Evolutionary conservation across 2,888 invertebrate species (phyloP), one percentile per base, ranked within the genome.

Genomic region (Netelia fuscicornis): DNA sequence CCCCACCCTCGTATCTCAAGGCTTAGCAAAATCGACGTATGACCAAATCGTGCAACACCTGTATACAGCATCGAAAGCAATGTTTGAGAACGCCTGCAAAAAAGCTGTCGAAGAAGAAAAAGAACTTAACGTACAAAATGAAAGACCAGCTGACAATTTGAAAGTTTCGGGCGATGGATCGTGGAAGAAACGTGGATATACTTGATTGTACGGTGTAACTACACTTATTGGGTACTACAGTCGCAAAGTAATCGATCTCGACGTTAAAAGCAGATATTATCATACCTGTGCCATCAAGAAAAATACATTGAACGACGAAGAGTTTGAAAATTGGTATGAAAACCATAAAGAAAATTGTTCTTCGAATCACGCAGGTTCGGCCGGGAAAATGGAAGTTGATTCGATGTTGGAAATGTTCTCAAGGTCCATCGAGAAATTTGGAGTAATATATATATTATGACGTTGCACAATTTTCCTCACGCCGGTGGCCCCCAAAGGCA

Each of bases 141-240:
- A 82, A 64, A 44, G 77, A 84, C 67, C 81, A 44, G 58, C 60
- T n/a, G 30, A 64, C 3, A 42, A 86, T 82, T 88, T 89, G 37
- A 88, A 84, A 64, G 87, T 89, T 23, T 89, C 87, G 8, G 88
- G 88, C 48, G 89, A 90, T 86, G 87, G 86, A 79, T 85, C 88
- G 13, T 56, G 56, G 56, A 17, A 56, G n/a, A 56, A 56, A n/a
- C 56, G 56, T 56, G 56, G 56, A 13, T 56, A 13, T 17, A n/a
- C 56, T 56, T 17, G 17, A n/a, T 56, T 56, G 56, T 56, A 17
- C n/a, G 56, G 56, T n/a, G 56, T 56, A n/a, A n/a, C 56, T 17
- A n/a, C 17, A 6, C n/a, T 56, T 11, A 56, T 56, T 56, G 56
- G 13, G n/a, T 56, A 56, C n/a, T 56, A 56, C 56, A 17, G 13